Evolutionary conservation across 2,797 vertebrate species (phyloP), one percentile per base, ranked within the genome.

Genomic region (Salmo trutta): DNA sequence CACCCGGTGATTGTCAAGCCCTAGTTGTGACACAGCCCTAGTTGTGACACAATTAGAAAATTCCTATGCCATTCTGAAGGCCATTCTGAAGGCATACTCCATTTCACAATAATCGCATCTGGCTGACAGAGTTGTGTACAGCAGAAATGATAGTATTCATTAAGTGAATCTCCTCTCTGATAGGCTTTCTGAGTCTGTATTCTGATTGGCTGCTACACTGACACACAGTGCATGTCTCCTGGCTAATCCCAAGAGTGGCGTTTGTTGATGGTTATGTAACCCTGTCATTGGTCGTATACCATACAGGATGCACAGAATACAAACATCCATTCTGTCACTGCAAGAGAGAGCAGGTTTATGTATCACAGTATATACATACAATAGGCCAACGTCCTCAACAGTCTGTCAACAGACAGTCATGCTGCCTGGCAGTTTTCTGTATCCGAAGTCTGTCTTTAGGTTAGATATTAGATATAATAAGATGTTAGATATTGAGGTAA

Each of bases 41-140:
- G 36, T 41, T 47, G 8, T 67, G 31, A 41, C 81, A 47, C 62
- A 67, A 33, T 27, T 69, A 77, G 21, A 71, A 77, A 81, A 83
- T 84, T 87, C 77, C 84, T 67, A 56, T 41, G 24, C 68, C n/a
- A 47, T 84, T 80, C 77, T 77, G 72, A 21, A 69, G 71, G 24
- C 68, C n/a, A 47, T 84, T 80, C 77, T 77, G 72, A 21, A 69
- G 71, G 8, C 12, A 5, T 54, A 54, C 21, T 66, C 3, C 24
- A 67, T 73, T 79, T 79, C 29, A 47, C 41, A 10, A 10, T 74
- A 10, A 10, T 74, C 16, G 71, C 47, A 16, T 75, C 36, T 66
- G 41, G 59, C 3, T 70, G 31, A 36, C 16, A 16, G 27, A 29
- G 29, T 41, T 47, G 15, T 33, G 51, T 56, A 29, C 8, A 56